Evolutionary conservation across 53 echinoderm and acorn worm species (phyloP).

Genomic region (Apostichopus leukothele): DNA sequence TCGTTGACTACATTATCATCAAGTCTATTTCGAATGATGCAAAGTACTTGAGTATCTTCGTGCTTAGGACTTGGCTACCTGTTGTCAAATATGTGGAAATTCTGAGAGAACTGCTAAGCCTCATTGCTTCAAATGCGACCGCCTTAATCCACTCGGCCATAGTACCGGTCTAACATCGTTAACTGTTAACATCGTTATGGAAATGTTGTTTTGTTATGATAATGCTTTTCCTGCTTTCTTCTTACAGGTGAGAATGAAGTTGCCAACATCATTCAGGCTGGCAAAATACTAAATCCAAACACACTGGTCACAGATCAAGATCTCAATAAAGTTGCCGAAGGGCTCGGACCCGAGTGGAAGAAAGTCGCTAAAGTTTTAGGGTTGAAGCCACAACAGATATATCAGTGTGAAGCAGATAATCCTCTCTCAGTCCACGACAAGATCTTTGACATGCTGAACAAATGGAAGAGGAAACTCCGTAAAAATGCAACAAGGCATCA

Average conservation of each 20-base stretch:
- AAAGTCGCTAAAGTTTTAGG: constrained; percentile 48
- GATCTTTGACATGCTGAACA: constrained; percentile 42
- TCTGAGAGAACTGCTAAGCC: too few species aligned
- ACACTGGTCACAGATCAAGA: constrained; percentile 40
- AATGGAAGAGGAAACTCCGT: constrained; percentile 35
- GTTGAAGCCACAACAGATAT: constrained; percentile 31
- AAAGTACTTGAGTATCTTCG: too few species aligned
- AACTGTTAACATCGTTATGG: too few species aligned
- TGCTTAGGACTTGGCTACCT: too few species aligned
- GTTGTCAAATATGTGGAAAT: too few species aligned
- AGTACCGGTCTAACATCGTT: background rate
- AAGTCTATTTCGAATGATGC: too few species aligned
- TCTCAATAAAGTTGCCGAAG: constrained; percentile 48
- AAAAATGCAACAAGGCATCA: constrained; percentile 5
- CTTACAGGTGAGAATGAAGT: background rate
- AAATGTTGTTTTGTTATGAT: too few species aligned
- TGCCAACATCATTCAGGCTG: background rate
- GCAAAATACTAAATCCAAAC: background rate
- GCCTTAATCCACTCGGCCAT: background rate
- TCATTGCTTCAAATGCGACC: too few species aligned
- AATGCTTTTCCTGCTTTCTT: background rate
- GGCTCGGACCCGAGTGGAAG: constrained; percentile 55
- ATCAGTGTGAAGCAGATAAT: constrained; percentile 43
- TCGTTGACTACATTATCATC: too few species aligned
- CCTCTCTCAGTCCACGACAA: constrained; percentile 4